Percentiles rank a stretch among this genome's conserved stretches.
These are phyloP conservation scores for Myotis planiceps DNA, from an alignment of 2,797 vertebrate genomes.

Conservation along the genomic window DNA sequence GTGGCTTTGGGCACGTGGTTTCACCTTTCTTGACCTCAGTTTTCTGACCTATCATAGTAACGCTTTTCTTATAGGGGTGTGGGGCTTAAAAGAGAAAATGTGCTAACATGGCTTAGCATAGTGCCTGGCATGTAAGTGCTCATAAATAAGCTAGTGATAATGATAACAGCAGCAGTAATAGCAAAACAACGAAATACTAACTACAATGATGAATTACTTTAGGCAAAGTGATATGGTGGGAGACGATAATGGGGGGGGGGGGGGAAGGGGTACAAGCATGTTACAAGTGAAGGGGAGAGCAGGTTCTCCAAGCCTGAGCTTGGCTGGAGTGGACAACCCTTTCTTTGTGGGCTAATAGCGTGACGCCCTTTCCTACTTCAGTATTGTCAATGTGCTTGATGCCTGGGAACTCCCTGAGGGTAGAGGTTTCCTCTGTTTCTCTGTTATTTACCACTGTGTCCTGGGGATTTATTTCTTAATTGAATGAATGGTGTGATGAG, in stretches of 20 bases:
- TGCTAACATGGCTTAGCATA: not conserved
- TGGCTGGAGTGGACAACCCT: not conserved
- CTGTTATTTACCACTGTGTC: not conserved
- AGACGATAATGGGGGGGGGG: no score
- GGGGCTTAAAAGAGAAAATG: not conserved
- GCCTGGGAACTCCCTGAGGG: not conserved
- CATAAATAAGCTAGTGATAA: not conserved
- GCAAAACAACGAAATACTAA: not conserved
- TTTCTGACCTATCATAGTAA: not conserved
- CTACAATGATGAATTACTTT: not conserved
- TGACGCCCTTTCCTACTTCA: not conserved
- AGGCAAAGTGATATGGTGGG: not conserved
- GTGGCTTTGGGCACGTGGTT: not conserved
- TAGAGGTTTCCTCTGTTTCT: not conserved
- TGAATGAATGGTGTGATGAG: not conserved
- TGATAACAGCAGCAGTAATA: not conserved
- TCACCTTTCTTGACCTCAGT: not conserved
- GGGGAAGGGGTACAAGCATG: not conserved
- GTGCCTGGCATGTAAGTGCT: not conserved
- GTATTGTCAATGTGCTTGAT: not conserved
- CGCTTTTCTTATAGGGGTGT: not conserved
- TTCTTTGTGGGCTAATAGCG: not conserved
- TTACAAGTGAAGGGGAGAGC: not conserved
- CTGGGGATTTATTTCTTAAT: not conserved
- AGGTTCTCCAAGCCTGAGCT: not conserved